Base-by-base conservation (phyloP, 2,888 invertebrate species). In the Nebria salina region DNA sequence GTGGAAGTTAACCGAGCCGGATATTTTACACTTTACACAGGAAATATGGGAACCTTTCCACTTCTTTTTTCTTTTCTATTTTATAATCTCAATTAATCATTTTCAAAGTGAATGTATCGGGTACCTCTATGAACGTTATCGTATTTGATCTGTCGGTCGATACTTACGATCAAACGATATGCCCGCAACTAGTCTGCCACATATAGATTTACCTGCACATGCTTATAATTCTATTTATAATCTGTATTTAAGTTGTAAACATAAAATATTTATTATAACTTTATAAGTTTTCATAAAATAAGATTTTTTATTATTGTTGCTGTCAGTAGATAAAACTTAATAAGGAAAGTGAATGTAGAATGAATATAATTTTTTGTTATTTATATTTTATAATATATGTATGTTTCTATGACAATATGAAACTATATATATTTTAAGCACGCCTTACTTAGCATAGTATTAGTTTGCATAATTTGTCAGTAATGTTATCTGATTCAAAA, bases 1-100 rank as follows among this genome's bases (percentile, higher is more conserved):
- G 34, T 34, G 0, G 34, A 34, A 34, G 34, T 34, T 34, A 34
- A 34, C 5, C 34, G 34, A 34, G 34, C 34, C 34, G 34, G 34
- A 34, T 34, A 34, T 34, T 34, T 34, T 34, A 34, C 34, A 34
- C 34, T 34, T 34, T 34, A 34, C 54, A 8, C 54, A 54, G 54
- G 54, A 54, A 8, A 54, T 54, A 11, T 54, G 34, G 5, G 5
- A 34, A 34, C 41, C 65, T 77, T 65, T 77, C 6, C 6, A 15
- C 34, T 65, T n/a, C 54, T 77, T 72, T 74, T 73, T 72, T n/a
- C 25, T 26, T 26, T 26, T 9, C 9, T 20, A 20, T 11, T 73
- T 78, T 78, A 73, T 74, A 74, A 78, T 74, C 78, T 78, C 78
- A 78, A 78, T 78, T 78, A 73, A 78, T 78, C 78, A 78, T 74